Evolutionary conservation across 2,797 vertebrate species (phyloP), one percentile per base, ranked within the genome.

Genomic region (Melanotaenia boesemani): DNA sequence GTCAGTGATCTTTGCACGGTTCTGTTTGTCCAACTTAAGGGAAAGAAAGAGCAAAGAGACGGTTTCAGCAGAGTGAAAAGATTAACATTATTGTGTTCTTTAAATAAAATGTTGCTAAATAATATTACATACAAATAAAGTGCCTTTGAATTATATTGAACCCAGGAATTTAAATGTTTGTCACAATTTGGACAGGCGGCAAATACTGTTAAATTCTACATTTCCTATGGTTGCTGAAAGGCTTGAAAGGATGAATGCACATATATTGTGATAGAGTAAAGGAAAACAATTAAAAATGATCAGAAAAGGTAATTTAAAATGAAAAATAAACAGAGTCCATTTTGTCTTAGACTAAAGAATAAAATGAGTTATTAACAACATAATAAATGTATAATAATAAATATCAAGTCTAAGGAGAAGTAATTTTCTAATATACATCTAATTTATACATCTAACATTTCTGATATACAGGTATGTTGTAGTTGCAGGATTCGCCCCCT

Each of bases 1-100:
- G 83, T 99, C 98, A 0, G 98, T 99, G 92, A 99, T 99, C 91
- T 99, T 99, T 56, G 97, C 98, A 30, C 98, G 95, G 46, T 98
- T 98, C 88, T 96, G 96, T 90, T 96, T 99, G 94, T 99, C 98
- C 87, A 99, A 91, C 98, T 99, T 83, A 5, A 74, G 66, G 1
- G 1, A 16, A 3, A 50, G 13, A 68, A 36, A 76, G 1, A 63
- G 26, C 0, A 15, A 8, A 22, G 10, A 37, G 2, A 18, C 26
- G 2, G 8, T 32, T 26, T 36, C 3, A 59, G 12, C 0, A 20
- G 24, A 60, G 20, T 12, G 22, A 28, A 62, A 37, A 41, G 2
- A 28, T n/a, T 4, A 30, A 12, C 12, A 6, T n/a, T 6, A 26
- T 13, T 11, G 52, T 24, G 12, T 5, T 15, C 7, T 46, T 24